These are phyloP conservation scores for Phthorimaea operculella DNA, from an alignment of 1,140 invertebrate species.

Conservation along the genomic window DNA sequence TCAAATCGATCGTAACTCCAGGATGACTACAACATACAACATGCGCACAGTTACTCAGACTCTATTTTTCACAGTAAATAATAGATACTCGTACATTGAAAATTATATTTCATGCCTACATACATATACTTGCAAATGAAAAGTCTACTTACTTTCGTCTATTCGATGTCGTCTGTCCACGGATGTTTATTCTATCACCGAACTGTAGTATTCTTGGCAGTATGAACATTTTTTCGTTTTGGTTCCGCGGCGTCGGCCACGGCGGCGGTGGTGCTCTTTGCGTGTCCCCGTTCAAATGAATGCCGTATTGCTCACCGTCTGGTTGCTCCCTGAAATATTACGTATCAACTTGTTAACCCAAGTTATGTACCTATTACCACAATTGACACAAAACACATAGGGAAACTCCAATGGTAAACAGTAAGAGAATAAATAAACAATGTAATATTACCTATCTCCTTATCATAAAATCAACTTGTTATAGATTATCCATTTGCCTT, in stretches of 20 bases:
- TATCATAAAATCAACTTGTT: too few species aligned
- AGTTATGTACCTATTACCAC: neutral
- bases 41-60: too few species aligned
- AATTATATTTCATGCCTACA: too few species aligned
- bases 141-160: conserved; percentile 27
- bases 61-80: too few species aligned
- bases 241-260: conserved; percentile 23
- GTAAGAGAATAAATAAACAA: too few species aligned
- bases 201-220: conserved; percentile 35
- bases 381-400: neutral
- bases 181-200: conserved; percentile 30
- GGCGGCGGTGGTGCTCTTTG: conserved; percentile 22
- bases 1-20: too few species aligned
- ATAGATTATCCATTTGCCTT: too few species aligned
- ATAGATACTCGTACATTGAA: too few species aligned
- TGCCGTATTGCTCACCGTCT: conserved; percentile 26
- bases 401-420: neutral
- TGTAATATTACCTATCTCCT: too few species aligned
- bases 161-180: conserved; percentile 17
- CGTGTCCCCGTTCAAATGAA: conserved; percentile 30
- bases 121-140: neutral
- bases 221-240: conserved; percentile 41
- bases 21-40: too few species aligned
- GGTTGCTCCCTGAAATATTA: too few species aligned
- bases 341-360: too few species aligned